A percentile compares a stretch with the other conserved stretches of the same genome.
These are phyloP conservation scores for Luidia sarsii DNA, from an alignment of 53 echinoderm and acorn worm species.

Conservation along the genomic window DNA sequence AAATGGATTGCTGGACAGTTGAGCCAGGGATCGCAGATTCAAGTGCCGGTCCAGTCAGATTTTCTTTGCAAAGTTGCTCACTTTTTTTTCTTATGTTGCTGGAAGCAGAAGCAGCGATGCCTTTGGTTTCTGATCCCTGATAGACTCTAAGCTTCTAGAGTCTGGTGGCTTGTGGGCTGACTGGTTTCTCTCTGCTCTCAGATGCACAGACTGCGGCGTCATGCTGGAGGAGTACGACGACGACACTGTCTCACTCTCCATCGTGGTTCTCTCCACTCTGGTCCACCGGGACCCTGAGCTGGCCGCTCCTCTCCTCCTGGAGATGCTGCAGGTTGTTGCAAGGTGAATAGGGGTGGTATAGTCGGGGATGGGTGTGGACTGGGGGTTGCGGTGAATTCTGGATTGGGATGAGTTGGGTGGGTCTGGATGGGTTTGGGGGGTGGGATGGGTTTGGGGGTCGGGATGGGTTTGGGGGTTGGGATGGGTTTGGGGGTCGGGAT, in stretches of 20 bases:
- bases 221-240: constrained; percentile 94
- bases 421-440: too few species aligned
- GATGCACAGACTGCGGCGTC: constrained; percentile 91
- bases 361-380: background rate
- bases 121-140: too few species aligned
- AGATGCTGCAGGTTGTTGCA: constrained; percentile 94
- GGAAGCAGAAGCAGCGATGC: too few species aligned
- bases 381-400: background rate
- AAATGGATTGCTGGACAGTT: too few species aligned
- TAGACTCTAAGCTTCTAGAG: too few species aligned
- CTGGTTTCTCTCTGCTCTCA: background rate
- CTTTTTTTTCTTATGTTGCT: too few species aligned
- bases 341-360: too few species aligned
- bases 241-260: constrained; percentile 87
- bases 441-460: background rate
- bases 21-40: too few species aligned
- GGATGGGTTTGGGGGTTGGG: background rate
- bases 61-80: too few species aligned
- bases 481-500: background rate
- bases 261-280: constrained; percentile 91
- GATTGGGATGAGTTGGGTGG: background rate
- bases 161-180: too few species aligned
- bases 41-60: too few species aligned
- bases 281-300: constrained; percentile 87
- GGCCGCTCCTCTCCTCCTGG: constrained; percentile 89